Percentiles rank a stretch among this genome's conserved stretches.
phyloP scores from a whole-genome alignment of 2,888 invertebrate genomes.

The Sabatieria punctata region DNA sequence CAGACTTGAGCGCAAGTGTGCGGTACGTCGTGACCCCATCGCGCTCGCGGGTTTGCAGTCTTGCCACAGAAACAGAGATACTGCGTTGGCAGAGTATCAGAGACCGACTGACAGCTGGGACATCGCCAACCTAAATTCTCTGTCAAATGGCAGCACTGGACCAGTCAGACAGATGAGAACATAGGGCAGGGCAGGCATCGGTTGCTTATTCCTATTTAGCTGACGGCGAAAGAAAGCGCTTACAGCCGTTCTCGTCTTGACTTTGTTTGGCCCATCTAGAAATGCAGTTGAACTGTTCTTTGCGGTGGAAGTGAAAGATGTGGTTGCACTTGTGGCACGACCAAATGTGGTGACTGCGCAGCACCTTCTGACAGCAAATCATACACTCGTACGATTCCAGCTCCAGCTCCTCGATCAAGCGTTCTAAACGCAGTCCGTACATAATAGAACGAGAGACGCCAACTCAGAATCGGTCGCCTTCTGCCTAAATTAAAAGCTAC shows the following conservation, averaged over 20 bases:
- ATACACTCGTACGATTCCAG: conserved; percentile 71
- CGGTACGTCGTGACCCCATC: conserved; percentile 50
- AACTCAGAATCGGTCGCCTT: no score
- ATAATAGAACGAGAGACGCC: background rate
- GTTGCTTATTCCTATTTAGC: no score
- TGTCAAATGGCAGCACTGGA: no score
- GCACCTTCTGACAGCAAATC: conserved; percentile 75
- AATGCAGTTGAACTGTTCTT: conserved; percentile 44
- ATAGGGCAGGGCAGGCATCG: no score
- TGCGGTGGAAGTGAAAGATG: conserved; percentile 58
- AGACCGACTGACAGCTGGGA: conserved; percentile 78
- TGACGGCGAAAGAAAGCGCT: no score
- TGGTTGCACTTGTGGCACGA: conserved; percentile 77
- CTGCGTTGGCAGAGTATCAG: conserved; percentile 51
- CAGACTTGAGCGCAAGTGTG: conserved; percentile 84
- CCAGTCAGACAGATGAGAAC: no score
- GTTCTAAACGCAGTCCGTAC: conserved; percentile 12
- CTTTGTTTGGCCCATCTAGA: conserved; percentile 59
- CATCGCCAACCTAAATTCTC: conserved; percentile 60
- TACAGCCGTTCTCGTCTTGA: background rate
- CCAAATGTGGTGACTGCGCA: conserved; percentile 66
- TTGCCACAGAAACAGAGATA: conserved; percentile 84
- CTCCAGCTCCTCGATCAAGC: conserved; percentile 59
- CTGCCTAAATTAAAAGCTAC: no score
- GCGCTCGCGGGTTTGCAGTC: conserved; percentile 47